A percentile compares a stretch with the other conserved stretches of the same genome.
phyloP scores from a whole-genome alignment of 2,113 vertebrate species.

The Hemibagrus wyckioides region DNA sequence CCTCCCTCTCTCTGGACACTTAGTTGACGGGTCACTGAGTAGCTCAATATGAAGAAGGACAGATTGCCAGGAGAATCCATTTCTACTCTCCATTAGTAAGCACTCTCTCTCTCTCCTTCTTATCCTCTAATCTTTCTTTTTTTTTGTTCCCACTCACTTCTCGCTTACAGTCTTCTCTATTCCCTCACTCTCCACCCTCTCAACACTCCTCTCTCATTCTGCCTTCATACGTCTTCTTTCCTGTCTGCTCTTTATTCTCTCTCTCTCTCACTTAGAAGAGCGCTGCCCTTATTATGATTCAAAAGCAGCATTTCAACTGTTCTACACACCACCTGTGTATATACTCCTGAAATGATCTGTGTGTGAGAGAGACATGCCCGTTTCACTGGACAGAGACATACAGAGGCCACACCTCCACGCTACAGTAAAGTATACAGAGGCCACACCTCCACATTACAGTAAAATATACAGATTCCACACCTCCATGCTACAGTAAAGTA shows the following conservation, averaged over 20 bases:
- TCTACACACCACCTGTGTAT: neutral
- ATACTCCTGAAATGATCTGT: neutral
- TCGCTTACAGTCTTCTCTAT: neutral
- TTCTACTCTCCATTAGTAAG: neutral
- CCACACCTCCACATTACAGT: neutral
- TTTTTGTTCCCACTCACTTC: neutral
- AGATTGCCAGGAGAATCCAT: neutral
- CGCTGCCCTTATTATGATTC: neutral
- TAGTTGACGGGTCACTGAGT: neutral
- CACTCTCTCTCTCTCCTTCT: neutral
- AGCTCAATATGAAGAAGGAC: neutral
- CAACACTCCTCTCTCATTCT: conserved; percentile 15
- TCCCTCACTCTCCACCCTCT: neutral
- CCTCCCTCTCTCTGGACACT: neutral
- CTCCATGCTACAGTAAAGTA: neutral
- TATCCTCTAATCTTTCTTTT: neutral
- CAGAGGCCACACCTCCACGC: neutral
- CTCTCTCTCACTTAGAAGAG: neutral
- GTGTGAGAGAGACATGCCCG: neutral
- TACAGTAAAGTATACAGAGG: too few relatives aligned
- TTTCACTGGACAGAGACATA: neutral
- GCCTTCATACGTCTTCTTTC: neutral
- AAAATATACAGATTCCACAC: neutral
- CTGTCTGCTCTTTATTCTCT: neutral
- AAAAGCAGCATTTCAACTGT: neutral